Evolutionary conservation across 2,113 vertebrate genomes (phyloP).

Genomic region (Takifugu flavidus): DNA sequence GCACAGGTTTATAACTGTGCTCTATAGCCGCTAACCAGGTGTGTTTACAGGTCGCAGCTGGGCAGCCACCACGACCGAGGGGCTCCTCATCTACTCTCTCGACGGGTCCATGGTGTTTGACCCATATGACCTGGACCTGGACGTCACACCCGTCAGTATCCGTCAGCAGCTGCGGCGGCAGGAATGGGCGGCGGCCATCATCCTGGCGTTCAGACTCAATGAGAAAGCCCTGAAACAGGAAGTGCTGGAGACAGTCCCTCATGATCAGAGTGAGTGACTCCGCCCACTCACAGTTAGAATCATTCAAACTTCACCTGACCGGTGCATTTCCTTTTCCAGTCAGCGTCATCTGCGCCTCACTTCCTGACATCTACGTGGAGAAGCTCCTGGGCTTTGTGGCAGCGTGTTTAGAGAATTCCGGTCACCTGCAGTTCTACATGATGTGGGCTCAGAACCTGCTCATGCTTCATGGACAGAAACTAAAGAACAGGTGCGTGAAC

Average conservation of each 20-base stretch:
- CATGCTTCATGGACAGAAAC: constrained; percentile 84
- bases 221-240: constrained; percentile 85
- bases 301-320: neutral
- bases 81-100: constrained; percentile 91
- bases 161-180: constrained; percentile 74
- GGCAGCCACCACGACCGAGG: constrained; percentile 92
- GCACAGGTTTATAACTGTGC: neutral
- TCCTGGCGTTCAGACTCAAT: constrained; percentile 90
- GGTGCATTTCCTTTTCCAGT: constrained; percentile 68
- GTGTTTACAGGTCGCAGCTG: constrained; percentile 84
- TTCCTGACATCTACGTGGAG: constrained; percentile 90
- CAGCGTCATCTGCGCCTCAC: constrained; percentile 80
- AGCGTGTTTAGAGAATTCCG: constrained; percentile 80
- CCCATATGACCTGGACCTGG: constrained; percentile 90
- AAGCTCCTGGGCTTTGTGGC: constrained; percentile 87
- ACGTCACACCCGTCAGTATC: constrained; percentile 84
- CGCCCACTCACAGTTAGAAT: neutral
- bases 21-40: neutral
- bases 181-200: constrained; percentile 81
- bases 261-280: constrained; percentile 77
- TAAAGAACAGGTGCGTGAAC: constrained; percentile 84
- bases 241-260: constrained; percentile 84
- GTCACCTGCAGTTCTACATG: constrained; percentile 94
- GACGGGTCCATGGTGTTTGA: constrained; percentile 88
- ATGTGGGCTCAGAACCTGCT: constrained; percentile 87